Percentiles rank a stretch among this genome's conserved stretches.
These are phyloP conservation scores for Drosophila auraria DNA, from an alignment of 1,140 invertebrate species.

Conservation along the genomic window DNA sequence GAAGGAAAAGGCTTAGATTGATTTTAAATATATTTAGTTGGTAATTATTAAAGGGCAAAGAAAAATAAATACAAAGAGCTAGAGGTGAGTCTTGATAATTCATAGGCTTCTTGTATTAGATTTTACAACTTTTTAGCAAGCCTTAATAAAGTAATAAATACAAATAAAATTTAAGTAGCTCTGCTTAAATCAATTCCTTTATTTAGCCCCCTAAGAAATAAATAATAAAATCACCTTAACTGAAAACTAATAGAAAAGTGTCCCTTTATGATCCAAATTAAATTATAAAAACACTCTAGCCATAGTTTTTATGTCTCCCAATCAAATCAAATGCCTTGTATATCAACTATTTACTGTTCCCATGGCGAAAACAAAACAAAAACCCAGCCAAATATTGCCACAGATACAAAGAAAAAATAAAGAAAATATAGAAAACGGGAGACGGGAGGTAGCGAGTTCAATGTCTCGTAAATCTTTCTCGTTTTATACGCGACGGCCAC, in stretches of 20 bases:
- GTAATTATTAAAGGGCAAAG: too few relatives aligned
- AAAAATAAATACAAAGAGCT: too few relatives aligned
- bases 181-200: too few relatives aligned
- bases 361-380: constrained; percentile 23
- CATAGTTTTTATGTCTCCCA: neutral
- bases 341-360: constrained; percentile 28
- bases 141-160: too few relatives aligned
- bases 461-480: constrained; percentile 67
- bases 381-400: constrained; percentile 23
- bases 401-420: constrained; percentile 5
- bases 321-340: constrained; percentile 22
- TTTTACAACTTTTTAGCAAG: too few relatives aligned
- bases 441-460: constrained; percentile 42
- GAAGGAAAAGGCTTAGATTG: neutral
- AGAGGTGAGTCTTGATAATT: too few relatives aligned
- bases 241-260: too few relatives aligned
- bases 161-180: too few relatives aligned
- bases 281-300: constrained; percentile 3
- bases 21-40: neutral
- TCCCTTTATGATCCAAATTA: constrained; percentile 8
- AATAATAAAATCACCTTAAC: too few relatives aligned
- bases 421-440: neutral
- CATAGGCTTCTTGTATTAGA: too few relatives aligned
- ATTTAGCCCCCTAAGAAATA: too few relatives aligned
- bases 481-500: constrained; percentile 29